A percentile compares a stretch with the other conserved stretches of the same genome.
Conservation (phyloP, 2,888 invertebrate genomes). For the Ectemnius lituratus region DNA sequence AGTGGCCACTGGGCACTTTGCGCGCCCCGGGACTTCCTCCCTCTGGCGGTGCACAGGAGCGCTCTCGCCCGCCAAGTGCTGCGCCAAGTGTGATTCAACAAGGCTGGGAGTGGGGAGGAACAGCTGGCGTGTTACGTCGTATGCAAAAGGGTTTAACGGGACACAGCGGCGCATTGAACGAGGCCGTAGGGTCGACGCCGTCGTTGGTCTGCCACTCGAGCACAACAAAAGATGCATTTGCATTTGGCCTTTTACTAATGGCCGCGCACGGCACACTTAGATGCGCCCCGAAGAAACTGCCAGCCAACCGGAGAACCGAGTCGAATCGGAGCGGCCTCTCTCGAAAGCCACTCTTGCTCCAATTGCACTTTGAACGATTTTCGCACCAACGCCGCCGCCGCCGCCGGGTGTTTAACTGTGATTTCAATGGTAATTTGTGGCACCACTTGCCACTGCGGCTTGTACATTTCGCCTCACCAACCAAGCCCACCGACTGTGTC, state of each 20-base stretch:
- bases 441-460: no score
- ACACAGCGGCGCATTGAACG: neutral
- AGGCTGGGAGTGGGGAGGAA: neutral
- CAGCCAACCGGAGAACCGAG: neutral
- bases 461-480: no score
- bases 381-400: neutral
- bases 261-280: neutral
- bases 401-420: constrained; percentile 1
- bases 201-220: neutral
- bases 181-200: neutral
- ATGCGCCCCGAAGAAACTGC: neutral
- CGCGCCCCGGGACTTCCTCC: constrained; percentile 6
- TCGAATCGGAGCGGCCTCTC: neutral
- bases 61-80: no score
- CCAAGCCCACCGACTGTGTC: no score
- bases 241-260: constrained; percentile 7
- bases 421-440: constrained; percentile 1
- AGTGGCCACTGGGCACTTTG: constrained; percentile 19
- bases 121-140: neutral
- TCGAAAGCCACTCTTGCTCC: neutral
- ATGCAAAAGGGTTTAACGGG: neutral
- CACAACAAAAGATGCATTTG: constrained; percentile 7
- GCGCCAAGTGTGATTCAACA: neutral
- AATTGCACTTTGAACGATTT: constrained; percentile 2
- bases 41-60: no score